These are phyloP conservation scores for Pollenia amentaria DNA, from an alignment of 2,888 invertebrate genomes.

Conservation along the genomic window DNA sequence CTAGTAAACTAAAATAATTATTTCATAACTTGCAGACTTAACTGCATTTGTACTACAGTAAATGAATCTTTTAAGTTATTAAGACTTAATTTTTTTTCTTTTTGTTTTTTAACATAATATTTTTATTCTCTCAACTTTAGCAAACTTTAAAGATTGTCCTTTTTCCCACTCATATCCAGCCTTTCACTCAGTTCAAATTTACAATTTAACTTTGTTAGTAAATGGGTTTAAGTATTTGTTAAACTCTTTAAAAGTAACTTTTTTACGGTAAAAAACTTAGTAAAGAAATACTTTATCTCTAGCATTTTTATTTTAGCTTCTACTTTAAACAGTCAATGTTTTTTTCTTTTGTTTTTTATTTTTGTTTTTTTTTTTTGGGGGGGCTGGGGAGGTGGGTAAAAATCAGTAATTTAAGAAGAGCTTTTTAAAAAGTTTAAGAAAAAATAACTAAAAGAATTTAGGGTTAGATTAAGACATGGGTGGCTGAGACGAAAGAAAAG, in stretches of 20 bases:
- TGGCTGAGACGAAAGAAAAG: neutral
- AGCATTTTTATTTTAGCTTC: conserved; percentile 20
- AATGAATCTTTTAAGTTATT: neutral
- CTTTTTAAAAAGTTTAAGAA: conserved; percentile 24
- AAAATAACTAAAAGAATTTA: neutral
- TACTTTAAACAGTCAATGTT: neutral
- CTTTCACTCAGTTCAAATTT: conserved; percentile 9
- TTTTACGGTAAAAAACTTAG: conserved; percentile 11
- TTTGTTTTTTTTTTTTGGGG: neutral
- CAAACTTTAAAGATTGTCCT: conserved; percentile 18
- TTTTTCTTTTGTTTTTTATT: neutral
- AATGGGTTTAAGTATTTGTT: conserved; percentile 60
- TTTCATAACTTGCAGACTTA: conserved; percentile 27
- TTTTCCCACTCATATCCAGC: neutral
- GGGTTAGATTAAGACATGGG: neutral
- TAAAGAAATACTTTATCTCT: conserved; percentile 50
- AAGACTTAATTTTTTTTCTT: neutral
- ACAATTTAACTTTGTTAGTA: conserved; percentile 47
- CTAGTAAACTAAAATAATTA: conserved; percentile 60
- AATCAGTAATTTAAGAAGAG: neutral
- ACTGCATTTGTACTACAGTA: neutral
- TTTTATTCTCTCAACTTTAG: conserved; percentile 12
- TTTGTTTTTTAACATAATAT: neutral
- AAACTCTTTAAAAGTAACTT: conserved; percentile 60
- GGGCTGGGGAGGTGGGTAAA: neutral